phyloP scores from a whole-genome alignment of 2,888 invertebrate species.

The Eumerus sabulonum region DNA sequence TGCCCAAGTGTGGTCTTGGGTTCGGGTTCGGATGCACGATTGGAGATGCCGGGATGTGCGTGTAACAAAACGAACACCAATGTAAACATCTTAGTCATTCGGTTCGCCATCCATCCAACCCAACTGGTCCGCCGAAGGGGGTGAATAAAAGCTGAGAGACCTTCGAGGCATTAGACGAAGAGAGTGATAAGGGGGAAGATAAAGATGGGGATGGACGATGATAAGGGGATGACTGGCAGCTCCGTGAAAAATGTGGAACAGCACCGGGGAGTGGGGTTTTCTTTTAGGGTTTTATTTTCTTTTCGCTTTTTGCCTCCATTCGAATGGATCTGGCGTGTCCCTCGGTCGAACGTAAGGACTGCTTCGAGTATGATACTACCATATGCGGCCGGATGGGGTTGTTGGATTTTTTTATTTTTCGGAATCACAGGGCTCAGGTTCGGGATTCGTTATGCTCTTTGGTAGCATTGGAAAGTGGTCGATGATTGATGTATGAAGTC shows the following conservation, averaged over 20 bases:
- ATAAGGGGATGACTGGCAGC: background rate
- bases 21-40: no score
- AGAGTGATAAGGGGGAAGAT: slow-evolving; percentile 6
- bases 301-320: slow-evolving; percentile 16
- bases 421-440: slow-evolving; percentile 33
- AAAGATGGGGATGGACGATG: no score
- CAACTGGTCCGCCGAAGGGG: slow-evolving; percentile 4
- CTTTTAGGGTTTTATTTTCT: slow-evolving; percentile 39
- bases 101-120: slow-evolving; percentile 37
- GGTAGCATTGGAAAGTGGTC: background rate
- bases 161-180: slow-evolving; percentile 2
- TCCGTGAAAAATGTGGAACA: slow-evolving; percentile 22
- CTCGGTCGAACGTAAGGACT: slow-evolving; percentile 36
- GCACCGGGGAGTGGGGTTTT: slow-evolving; percentile 14
- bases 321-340: slow-evolving; percentile 16
- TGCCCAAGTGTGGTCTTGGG: no score
- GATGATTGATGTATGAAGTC: slow-evolving; percentile 37
- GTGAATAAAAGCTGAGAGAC: slow-evolving; percentile 43
- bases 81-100: slow-evolving; percentile 67
- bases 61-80: slow-evolving; percentile 58
- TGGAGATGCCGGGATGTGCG: slow-evolving; percentile 29
- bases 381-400: no score
- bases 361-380: background rate
- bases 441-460: background rate
- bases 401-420: slow-evolving; percentile 4